A percentile compares a stretch with the other conserved stretches of the same genome.
These are phyloP conservation scores for Malacoctenus gilli DNA, from an alignment of 2,797 vertebrate genomes.

Conservation along the genomic window DNA sequence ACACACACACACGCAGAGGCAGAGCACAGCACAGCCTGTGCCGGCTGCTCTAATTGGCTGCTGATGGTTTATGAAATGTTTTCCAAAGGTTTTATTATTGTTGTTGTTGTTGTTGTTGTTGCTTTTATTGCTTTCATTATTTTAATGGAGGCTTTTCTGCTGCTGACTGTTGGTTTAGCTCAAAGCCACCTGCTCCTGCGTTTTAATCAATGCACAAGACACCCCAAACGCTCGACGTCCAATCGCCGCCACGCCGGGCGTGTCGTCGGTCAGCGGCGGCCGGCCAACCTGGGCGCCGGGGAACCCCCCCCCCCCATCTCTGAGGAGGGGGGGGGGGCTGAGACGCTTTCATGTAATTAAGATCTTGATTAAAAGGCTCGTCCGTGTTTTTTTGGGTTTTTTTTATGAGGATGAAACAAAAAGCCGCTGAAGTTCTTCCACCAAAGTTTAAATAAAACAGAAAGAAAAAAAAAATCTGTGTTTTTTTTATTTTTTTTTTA, in stretches of 20 bases:
- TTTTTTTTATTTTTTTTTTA: no score
- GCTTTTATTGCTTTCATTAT: constrained; percentile 87
- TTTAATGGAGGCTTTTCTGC: constrained; percentile 79
- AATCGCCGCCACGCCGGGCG: constrained; percentile 35
- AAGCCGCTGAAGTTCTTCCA: not conserved
- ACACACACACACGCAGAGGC: constrained; percentile 59
- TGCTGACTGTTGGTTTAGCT: constrained; percentile 65
- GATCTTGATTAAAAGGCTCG: constrained; percentile 18
- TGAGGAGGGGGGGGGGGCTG: constrained; percentile 11
- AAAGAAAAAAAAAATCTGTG: not conserved
- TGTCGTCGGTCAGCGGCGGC: constrained; percentile 13
- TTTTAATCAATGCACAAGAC: constrained; percentile 63
- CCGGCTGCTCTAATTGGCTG: constrained; percentile 99
- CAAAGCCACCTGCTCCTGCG: constrained; percentile 68
- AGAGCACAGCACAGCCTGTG: constrained; percentile 90
- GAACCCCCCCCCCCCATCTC: no score
- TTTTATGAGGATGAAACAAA: not conserved
- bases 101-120: constrained; percentile 85
- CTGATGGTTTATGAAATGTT: constrained; percentile 98
- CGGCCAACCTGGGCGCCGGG: constrained; percentile 11
- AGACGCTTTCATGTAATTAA: constrained; percentile 25
- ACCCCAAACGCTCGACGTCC: constrained; percentile 32
- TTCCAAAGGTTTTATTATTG: constrained; percentile 91
- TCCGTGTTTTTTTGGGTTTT: not conserved
- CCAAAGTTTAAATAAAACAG: no score